These are phyloP conservation scores for Trissolcus basalis DNA, from an alignment of 1,140 invertebrate genomes.

Conservation along the genomic window DNA sequence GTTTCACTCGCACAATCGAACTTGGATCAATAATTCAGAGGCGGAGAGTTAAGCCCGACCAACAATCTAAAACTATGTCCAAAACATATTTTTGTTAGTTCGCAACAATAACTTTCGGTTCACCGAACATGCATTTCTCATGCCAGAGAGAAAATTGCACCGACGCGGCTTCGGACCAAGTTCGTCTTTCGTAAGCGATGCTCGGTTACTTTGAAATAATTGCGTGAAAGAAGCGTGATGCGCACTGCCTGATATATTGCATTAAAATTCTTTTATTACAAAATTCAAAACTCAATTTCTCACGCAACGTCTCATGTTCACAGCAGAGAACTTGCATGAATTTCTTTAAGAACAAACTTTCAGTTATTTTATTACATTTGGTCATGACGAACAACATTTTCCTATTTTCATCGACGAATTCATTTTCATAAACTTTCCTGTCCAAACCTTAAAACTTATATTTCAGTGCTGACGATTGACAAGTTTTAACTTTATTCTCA, in stretches of 20 bases:
- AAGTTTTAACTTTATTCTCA: too few relatives aligned
- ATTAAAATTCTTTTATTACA: constrained; percentile 22
- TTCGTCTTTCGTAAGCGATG: constrained; percentile 13
- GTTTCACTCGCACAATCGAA: constrained; percentile 54
- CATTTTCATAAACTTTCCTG: too few relatives aligned
- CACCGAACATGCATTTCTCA: constrained; percentile 36
- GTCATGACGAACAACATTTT: too few relatives aligned
- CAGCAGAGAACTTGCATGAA: too few relatives aligned
- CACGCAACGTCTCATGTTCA: too few relatives aligned
- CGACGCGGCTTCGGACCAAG: constrained; percentile 3
- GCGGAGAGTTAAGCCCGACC: constrained; percentile 31
- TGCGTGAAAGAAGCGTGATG: constrained; percentile 1
- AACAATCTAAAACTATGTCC: constrained; percentile 54
- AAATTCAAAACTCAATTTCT: constrained; percentile 25
- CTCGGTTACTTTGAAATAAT: constrained; percentile 26
- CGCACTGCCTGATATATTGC: constrained; percentile 14
- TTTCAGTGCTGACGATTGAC: too few relatives aligned
- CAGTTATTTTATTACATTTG: too few relatives aligned
- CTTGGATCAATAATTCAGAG: constrained; percentile 53
- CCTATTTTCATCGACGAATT: too few relatives aligned
- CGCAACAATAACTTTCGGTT: constrained; percentile 45
- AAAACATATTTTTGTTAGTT: constrained; percentile 52
- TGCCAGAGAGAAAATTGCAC: constrained; percentile 13
- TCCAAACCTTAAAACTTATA: too few relatives aligned
- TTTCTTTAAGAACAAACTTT: too few relatives aligned